Conservation (phyloP, 1,140 invertebrate genomes). For the Octopus sinensis region DNA sequence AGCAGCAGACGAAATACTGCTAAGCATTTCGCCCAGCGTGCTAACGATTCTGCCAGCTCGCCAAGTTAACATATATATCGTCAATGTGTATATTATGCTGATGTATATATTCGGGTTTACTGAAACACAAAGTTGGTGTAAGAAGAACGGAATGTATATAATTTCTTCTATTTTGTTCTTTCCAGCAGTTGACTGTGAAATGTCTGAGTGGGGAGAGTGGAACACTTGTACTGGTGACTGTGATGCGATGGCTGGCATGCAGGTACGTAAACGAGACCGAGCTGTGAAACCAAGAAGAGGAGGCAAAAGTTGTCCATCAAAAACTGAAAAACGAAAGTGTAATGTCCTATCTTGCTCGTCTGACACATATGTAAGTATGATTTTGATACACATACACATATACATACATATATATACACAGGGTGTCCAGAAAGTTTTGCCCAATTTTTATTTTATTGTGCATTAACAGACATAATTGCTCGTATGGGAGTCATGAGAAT, state of each 20-base stretch:
- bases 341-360: slow-evolving; percentile 34
- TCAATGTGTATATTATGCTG: background rate
- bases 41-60: background rate
- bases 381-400: slow-evolving; percentile 1
- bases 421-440: too few relatives aligned
- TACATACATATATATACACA: background rate
- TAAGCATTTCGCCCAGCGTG: background rate
- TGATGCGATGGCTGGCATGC: slow-evolving; percentile 35
- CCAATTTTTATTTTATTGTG: too few relatives aligned
- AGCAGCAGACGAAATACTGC: background rate
- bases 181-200: slow-evolving; percentile 42
- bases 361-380: slow-evolving; percentile 32
- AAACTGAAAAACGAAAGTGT: slow-evolving; percentile 42
- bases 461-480: too few relatives aligned
- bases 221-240: slow-evolving; percentile 41
- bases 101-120: background rate
- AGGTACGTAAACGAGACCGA: slow-evolving; percentile 32
- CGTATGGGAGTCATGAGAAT: too few relatives aligned
- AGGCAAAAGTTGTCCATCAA: slow-evolving; percentile 36
- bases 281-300: slow-evolving; percentile 35
- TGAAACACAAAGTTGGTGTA: background rate
- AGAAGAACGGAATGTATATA: background rate
- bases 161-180: slow-evolving; percentile 18
- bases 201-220: slow-evolving; percentile 42
- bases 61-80: background rate